Percentiles rank a stretch among this genome's conserved stretches.
These are phyloP conservation scores for Tiphia femorata DNA, from an alignment of 2,888 invertebrate genomes.

Conservation along the genomic window DNA sequence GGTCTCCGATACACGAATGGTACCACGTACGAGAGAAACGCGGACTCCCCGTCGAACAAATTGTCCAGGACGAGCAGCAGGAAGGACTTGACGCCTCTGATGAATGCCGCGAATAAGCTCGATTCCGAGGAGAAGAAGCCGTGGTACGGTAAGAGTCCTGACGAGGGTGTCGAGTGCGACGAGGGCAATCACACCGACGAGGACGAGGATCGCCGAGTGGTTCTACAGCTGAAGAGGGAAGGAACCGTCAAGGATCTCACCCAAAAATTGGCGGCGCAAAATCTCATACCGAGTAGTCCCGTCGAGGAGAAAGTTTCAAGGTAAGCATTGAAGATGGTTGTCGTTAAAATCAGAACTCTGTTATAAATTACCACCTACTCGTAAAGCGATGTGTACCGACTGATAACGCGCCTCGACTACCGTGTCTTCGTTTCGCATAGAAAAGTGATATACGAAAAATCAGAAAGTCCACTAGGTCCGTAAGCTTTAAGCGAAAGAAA, in stretches of 20 bases:
- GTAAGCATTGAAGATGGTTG: conserved; percentile 49
- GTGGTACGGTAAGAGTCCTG: conserved; percentile 71
- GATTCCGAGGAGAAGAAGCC: conserved; percentile 71
- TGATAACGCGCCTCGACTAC: too few relatives aligned
- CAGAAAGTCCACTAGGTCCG: too few relatives aligned
- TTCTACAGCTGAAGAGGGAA: conserved; percentile 82
- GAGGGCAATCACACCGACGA: conserved; percentile 70
- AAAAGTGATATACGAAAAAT: too few relatives aligned
- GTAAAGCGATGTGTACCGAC: too few relatives aligned
- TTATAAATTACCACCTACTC: too few relatives aligned
- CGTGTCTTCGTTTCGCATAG: too few relatives aligned
- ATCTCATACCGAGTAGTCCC: conserved; percentile 72
- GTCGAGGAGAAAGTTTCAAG: conserved; percentile 68
- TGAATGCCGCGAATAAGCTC: conserved; percentile 73
- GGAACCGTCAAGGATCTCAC: conserved; percentile 91
- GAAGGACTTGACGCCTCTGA: conserved; percentile 72
- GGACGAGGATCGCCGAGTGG: conserved; percentile 74
- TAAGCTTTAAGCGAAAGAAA: too few relatives aligned
- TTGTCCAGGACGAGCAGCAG: conserved; percentile 65
- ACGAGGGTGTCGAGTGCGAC: conserved; percentile 73
- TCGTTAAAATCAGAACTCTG: too few relatives aligned
- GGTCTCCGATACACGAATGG: conserved; percentile 63
- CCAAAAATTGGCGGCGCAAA: conserved; percentile 84
- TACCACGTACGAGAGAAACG: conserved; percentile 57
- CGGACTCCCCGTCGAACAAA: conserved; percentile 63